Evolutionary conservation across 2,797 vertebrate species (phyloP), one percentile per base, ranked within the genome.

Genomic region (Staurois parvus): DNA sequence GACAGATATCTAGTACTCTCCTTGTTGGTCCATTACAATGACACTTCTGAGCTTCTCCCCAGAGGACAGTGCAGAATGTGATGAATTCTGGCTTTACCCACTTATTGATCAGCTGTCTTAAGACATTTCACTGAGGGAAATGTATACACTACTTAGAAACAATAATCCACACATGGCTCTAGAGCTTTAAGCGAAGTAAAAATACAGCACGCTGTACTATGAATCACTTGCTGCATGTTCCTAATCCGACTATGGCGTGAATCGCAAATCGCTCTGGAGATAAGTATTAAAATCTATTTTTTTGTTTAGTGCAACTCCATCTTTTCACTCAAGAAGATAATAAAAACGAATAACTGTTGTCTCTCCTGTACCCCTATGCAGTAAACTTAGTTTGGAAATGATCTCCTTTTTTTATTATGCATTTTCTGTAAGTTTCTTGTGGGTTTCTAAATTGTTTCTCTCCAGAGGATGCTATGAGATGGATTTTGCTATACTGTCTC

Each of bases 71-170:
- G 79, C 56, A 21, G 48, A 86, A 68, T 72, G 79, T 86, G 79
- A 86, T 82, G 72, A 81, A 86, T 86, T 86, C 74, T 82, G 79
- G 79, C 59, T 82, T 82, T 77, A 86, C 79, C 85, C 79, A 86
- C 52, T 82, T 86, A 86, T 86, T 82, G 85, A 86, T 86, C 79
- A 82, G 68, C 85, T 86, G 85, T 86, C 85, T 77, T 26, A 77
- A 86, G 56, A 72, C 85, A 86, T 86, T 86, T 82, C 79, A 77
- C 32, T 78, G 72, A 82, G 37, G 79, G 79, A 78, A 77, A 72
- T 81, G 74, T 81, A 85, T 79, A 86, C 79, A 85, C 73, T 81
- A 76, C 73, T 81, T 81, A 81, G 76, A 59, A 69, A 84, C 73
- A 84, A 84, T 70, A 84, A 83, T 77, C 59, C 74, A 76, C 72